Conservation (phyloP, 2,888 invertebrate genomes). For the Plebejus argus region DNA sequence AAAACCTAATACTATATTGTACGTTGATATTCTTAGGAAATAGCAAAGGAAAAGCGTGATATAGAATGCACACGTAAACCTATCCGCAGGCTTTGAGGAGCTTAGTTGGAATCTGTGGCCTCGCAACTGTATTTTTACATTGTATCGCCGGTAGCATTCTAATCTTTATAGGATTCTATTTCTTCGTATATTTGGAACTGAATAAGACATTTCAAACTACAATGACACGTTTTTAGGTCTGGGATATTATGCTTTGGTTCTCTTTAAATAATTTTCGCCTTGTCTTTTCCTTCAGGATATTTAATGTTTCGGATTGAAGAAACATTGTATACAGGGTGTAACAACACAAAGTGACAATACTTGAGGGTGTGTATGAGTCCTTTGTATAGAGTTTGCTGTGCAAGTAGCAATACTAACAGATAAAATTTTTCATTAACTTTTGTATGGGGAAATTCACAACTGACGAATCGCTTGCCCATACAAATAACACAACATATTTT, state of each 20-base stretch:
- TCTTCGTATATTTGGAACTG: neutral
- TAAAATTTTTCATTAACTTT: neutral
- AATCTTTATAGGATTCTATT: neutral
- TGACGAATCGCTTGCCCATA: no score
- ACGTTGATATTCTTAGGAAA: neutral
- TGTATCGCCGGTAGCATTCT: neutral
- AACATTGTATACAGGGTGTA: no score
- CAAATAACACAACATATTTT: no score
- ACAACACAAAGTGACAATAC: no score
- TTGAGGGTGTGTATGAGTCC: no score
- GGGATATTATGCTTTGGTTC: no score
- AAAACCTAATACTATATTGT: neutral
- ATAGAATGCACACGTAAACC: slow-evolving; percentile 19
- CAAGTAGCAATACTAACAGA: neutral
- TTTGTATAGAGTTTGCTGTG: no score
- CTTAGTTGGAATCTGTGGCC: slow-evolving; percentile 20
- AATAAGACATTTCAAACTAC: neutral
- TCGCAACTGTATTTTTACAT: slow-evolving; percentile 5
- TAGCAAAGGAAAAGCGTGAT: neutral
- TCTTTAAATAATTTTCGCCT: no score
- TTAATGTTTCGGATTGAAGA: no score
- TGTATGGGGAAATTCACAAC: neutral
- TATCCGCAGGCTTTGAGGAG: slow-evolving; percentile 15
- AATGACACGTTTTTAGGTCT: neutral
- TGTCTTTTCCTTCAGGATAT: no score